Base-by-base conservation (phyloP, 92 coral and sea anemone species). In the Paragorgia papillata region DNA sequence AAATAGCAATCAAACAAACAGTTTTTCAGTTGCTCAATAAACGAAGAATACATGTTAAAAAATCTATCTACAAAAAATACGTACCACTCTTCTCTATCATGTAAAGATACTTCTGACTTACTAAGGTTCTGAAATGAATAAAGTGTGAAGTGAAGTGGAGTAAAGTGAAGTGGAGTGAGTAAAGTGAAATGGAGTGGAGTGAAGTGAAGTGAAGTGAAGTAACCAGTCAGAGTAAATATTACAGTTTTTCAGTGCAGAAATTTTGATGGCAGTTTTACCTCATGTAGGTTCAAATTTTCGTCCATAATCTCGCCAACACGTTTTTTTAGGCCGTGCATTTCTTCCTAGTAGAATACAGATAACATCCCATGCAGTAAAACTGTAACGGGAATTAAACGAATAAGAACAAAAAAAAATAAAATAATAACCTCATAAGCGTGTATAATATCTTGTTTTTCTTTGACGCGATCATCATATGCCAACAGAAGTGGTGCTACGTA, bases 391-490 rank as follows among this genome's bases (percentile, higher is more conserved):
- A n/a, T n/a, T n/a, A n/a, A n/a, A n/a, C n/a, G n/a, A n/a, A n/a
- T n/a, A 18, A 5, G 61, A 12, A 19, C 61, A 55, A 12, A 24
- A 12, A 19, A 55, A 12, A 27, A 55, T 37, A 37, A 37, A 37
- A 37, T 37, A 79, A 86, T 82, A 82, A 93, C 97, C 74, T 93
- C 97, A 56, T 93, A 93, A 26, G 91, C 85, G 74, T 79, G 86
- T 84, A 93, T 81, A 61, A 90, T 40, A 14, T 83, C 89, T 57
- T 93, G 93, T 54, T 86, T 93, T 69, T 93, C 97, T 75, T 84
- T 90, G 31, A 93, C 67, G 46, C 91, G 87, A 84, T 93, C 97
- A 57, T 93, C 97, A 68, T 93, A 93, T 14, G 96, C 94, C 84
- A 93, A 54, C 69, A 93, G 86, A 66, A 93, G 81, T 14, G 97